phyloP scores from a whole-genome alignment of 2,113 vertebrate genomes.

The Orcinus orca region DNA sequence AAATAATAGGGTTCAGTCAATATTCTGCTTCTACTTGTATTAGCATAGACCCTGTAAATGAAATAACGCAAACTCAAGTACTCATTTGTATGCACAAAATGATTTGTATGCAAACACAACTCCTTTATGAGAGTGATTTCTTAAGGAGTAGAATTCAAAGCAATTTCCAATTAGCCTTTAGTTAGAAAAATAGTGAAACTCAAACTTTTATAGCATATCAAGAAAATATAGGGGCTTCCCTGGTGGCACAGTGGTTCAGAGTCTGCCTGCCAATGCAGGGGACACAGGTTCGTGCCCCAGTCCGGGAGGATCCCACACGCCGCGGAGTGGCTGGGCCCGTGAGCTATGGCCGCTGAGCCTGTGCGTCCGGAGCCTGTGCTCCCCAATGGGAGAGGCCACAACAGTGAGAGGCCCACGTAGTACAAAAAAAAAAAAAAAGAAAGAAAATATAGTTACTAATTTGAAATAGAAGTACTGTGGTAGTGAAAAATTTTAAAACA shows the following conservation, averaged over 20 bases:
- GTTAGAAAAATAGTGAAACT: neutral
- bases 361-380: no score
- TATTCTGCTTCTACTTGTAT: neutral
- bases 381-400: no score
- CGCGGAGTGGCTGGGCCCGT: no score
- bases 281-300: no score
- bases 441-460: neutral
- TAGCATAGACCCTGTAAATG: neutral
- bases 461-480: neutral
- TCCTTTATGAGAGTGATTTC: neutral
- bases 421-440: no score
- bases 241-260: no score
- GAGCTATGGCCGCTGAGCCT: no score
- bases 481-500: neutral
- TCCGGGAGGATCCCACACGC: no score
- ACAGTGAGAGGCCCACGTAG: no score
- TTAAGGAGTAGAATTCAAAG: neutral
- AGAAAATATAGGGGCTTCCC: neutral
- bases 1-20: neutral
- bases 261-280: no score
- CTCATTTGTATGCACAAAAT: neutral
- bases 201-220: neutral
- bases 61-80: neutral
- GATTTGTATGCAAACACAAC: neutral
- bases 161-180: constrained; percentile 42